A percentile compares a stretch with the other conserved stretches of the same genome.
Conservation (phyloP, 2,113 vertebrate species). For the Myrmecophaga tridactyla region DNA sequence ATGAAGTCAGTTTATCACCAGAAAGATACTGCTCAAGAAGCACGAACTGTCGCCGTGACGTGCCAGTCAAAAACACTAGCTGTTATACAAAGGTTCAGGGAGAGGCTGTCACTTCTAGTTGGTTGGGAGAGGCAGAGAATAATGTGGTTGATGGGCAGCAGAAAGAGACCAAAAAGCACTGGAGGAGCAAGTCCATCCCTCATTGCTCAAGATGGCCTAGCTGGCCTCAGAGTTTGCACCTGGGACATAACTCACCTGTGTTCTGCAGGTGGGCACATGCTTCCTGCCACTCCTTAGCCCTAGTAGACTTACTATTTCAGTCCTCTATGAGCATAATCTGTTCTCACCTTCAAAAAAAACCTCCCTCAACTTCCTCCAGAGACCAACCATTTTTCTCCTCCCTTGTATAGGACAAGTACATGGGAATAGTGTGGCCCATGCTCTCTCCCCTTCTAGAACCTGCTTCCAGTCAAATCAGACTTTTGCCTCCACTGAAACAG, state of each 20-base stretch:
- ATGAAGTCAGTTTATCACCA: not conserved
- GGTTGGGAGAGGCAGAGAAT: not conserved
- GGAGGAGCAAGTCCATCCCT: fast-evolving
- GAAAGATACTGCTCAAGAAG: not conserved
- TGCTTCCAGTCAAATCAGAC: no score
- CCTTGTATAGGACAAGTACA: not conserved
- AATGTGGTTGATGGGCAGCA: not conserved
- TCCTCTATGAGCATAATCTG: not conserved
- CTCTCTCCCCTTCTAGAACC: not conserved
- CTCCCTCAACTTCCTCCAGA: not conserved
- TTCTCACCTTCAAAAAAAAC: not conserved
- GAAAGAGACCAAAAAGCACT: no score
- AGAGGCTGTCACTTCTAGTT: not conserved
- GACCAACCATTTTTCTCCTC: not conserved
- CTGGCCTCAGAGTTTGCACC: not conserved
- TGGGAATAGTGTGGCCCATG: not conserved
- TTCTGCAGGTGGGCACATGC: not conserved
- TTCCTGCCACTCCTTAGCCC: not conserved
- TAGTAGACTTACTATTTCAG: not conserved
- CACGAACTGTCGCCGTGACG: no score
- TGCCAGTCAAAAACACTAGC: not conserved
- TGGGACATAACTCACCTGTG: not conserved
- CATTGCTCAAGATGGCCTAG: not conserved
- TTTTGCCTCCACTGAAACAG: not conserved
- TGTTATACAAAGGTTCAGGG: not conserved